These are phyloP conservation scores for Diceros bicornis DNA, from an alignment of 2,797 vertebrate genomes.

Conservation along the genomic window DNA sequence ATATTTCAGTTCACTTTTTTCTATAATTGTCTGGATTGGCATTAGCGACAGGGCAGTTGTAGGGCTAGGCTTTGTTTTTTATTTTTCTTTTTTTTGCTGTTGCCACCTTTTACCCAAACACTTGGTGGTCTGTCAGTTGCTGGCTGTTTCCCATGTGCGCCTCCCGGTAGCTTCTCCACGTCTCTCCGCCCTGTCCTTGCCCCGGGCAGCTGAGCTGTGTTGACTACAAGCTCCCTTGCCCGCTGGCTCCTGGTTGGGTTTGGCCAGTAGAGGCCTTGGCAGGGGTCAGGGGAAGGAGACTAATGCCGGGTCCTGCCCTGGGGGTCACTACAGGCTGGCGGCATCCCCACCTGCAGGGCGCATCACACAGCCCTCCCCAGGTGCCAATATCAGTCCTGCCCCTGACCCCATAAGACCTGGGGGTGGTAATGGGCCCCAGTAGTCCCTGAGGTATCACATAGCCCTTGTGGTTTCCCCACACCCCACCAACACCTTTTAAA, in stretches of 20 bases:
- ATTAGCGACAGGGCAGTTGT: background rate
- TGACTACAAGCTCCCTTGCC: background rate
- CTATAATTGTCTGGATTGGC: background rate
- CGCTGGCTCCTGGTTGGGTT: background rate
- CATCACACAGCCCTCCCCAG: background rate
- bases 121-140: background rate
- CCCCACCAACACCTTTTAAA: background rate
- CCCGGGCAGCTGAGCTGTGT: background rate
- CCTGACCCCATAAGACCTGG: background rate
- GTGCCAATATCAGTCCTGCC: background rate
- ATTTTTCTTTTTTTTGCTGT: background rate
- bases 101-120: background rate
- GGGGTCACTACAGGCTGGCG: background rate
- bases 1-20: background rate
- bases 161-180: background rate
- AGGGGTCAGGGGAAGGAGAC: background rate
- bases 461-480: background rate
- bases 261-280: background rate
- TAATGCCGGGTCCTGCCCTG: background rate
- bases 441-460: background rate
- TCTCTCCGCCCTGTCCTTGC: background rate
- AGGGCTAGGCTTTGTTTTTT: background rate
- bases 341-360: background rate
- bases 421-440: background rate
- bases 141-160: accelerated